These are phyloP conservation scores for Acipenser oxyrinchus DNA, from an alignment of 2,797 vertebrate species.

Conservation along the genomic window DNA sequence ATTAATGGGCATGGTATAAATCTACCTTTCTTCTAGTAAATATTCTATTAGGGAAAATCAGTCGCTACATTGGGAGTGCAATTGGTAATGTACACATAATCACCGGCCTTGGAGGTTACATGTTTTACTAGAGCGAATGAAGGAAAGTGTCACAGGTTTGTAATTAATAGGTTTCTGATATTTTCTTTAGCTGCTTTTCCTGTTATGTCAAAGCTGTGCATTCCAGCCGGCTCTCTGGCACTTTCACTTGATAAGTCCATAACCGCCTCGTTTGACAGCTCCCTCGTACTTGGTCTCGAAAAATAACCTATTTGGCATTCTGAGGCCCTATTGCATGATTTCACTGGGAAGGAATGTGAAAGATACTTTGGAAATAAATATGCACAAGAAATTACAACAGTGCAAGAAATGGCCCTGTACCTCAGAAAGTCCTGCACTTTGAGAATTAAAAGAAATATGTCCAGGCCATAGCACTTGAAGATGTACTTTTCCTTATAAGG, in stretches of 20 bases:
- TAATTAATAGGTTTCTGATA: constrained; percentile 26
- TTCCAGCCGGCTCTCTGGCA: constrained; percentile 35
- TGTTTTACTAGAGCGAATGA: constrained; percentile 5
- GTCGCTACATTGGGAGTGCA: background rate
- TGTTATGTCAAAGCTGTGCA: constrained; percentile 18
- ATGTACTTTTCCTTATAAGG: constrained; percentile 68
- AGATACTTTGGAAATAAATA: constrained; percentile 89
- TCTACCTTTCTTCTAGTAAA: constrained; percentile 12
- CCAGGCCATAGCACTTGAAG: constrained; percentile 41
- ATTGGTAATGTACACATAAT: constrained; percentile 13
- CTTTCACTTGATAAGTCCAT: constrained; percentile 51
- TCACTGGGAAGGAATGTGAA: constrained; percentile 88
- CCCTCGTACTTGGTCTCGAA: constrained; percentile 52
- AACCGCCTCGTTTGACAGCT: constrained; percentile 54
- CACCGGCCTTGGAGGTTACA: constrained; percentile 10
- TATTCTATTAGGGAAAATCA: constrained; percentile 8
- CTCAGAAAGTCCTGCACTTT: constrained; percentile 72
- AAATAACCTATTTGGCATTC: constrained; percentile 61
- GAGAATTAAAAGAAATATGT: constrained; percentile 61
- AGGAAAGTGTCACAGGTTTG: constrained; percentile 21
- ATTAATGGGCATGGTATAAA: constrained; percentile 6
- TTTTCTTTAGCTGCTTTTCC: constrained; percentile 19
- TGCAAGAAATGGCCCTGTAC: constrained; percentile 65
- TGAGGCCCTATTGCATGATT: constrained; percentile 48
- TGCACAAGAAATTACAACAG: constrained; percentile 63